Percentiles rank a stretch among this genome's conserved stretches.
Evolutionary conservation across 2,888 invertebrate genomes (phyloP).

Genomic region (Ditylenchus weischeri): DNA sequence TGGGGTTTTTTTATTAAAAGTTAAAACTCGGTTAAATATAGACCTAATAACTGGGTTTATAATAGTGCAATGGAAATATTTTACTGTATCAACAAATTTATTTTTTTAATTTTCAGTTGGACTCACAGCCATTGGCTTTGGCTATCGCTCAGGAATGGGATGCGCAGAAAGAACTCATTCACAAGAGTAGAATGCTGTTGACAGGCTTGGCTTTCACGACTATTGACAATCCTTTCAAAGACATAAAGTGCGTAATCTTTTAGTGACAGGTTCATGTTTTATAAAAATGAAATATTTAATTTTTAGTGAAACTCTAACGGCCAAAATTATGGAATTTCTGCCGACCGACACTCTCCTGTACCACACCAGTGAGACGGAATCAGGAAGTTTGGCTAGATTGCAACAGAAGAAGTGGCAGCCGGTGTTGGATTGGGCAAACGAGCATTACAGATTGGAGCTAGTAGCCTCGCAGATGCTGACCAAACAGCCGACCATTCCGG

Average conservation of each 20-base stretch:
- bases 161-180: constrained; percentile 74
- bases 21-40: no score
- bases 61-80: no score
- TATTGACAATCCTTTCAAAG: constrained; percentile 83
- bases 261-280: not conserved
- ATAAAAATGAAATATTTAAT: not conserved
- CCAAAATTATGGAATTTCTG: constrained; percentile 73
- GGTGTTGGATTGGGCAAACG: constrained; percentile 67
- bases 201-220: constrained; percentile 85
- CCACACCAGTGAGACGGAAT: constrained; percentile 42
- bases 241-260: constrained; percentile 62
- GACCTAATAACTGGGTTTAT: no score
- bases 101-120: constrained; percentile 22
- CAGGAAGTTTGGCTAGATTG: constrained; percentile 60
- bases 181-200: constrained; percentile 64
- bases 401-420: constrained; percentile 85
- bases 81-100: no score
- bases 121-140: constrained; percentile 77
- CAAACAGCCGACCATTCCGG: constrained; percentile 43
- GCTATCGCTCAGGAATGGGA: constrained; percentile 94
- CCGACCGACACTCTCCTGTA: constrained; percentile 62
- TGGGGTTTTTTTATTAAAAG: no score
- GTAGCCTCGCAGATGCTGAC: constrained; percentile 72
- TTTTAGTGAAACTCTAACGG: constrained; percentile 44
- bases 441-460: constrained; percentile 60